Evolutionary conservation across 2,797 vertebrate genomes (phyloP), one percentile per base, ranked within the genome.

Genomic region (Betta splendens): DNA sequence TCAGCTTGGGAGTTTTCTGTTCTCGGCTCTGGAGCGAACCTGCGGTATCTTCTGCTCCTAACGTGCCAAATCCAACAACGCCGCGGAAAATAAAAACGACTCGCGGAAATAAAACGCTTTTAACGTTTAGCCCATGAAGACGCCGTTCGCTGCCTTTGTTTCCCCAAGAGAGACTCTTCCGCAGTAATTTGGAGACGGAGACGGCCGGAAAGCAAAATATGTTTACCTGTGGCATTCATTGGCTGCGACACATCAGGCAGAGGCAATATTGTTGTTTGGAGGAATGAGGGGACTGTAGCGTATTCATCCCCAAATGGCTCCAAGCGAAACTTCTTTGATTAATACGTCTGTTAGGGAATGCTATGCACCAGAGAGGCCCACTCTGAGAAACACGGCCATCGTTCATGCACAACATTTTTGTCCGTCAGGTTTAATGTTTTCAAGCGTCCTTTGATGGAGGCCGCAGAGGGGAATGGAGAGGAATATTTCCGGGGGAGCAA

Each of bases 301-400:
- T 62, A 64, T 79, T 81, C 83, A 74, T 83, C 57, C 72, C 79
- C 74, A 71, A 73, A 83, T 80, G 77, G 79, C 81, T 82, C 62
- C 9, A 40, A 83, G 75, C 64, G 37, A 78, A 85, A 67, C 60
- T 32, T 68, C 65, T 82, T 72, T 85, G 86, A 87, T 89, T 80
- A 87, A 88, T 84, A 80, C 32, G 52, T 84, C 78, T 79, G 81
- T 78, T 65, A 56, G 55, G 60, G 54, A 79, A 72, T 20, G 75
- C 45, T 64, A 61, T 69, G 77, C 76, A 72, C 71, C 51, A 9
- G 46, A 69, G 71, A 79, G 46, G 81, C 76, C 40, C 61, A 44
- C 75, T 81, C 70, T 79, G 45, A 33, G 54, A 69, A 85, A 77
- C 67, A 73, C 54, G 49, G 68, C 69, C 70, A 79, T 85, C 50